These are phyloP conservation scores for Rhabdophis nuchalis DNA, from an alignment of 2,797 vertebrate species.

Conservation along the genomic window DNA sequence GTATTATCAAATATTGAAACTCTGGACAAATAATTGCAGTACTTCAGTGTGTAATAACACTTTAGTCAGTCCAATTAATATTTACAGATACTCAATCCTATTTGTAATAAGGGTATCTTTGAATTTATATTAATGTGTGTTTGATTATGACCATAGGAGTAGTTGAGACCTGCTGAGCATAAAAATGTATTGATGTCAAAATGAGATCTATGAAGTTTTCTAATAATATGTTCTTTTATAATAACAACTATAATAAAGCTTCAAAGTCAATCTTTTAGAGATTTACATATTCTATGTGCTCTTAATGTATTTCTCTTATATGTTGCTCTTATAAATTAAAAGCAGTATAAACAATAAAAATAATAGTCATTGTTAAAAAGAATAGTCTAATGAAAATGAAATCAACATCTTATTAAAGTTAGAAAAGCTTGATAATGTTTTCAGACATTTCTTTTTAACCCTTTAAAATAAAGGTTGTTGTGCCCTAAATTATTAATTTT, in stretches of 20 bases:
- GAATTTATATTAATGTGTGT: neutral
- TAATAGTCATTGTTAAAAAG: neutral
- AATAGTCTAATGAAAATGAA: neutral
- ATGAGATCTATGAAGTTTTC: accelerated
- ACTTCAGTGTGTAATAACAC: constrained; percentile 29
- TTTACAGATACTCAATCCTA: constrained; percentile 26
- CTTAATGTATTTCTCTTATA: neutral
- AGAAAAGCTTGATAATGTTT: neutral
- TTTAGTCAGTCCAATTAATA: constrained; percentile 23
- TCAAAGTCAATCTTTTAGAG: neutral
- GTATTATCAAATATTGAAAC: neutral
- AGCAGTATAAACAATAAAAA: constrained; percentile 6
- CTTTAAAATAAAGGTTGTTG: neutral
- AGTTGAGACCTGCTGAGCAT: neutral
- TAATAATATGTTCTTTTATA: neutral
- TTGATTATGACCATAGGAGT: constrained; percentile 9
- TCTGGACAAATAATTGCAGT: constrained; percentile 34
- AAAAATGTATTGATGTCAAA: neutral
- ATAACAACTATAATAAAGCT: neutral
- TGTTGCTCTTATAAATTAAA: neutral
- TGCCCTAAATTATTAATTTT: neutral
- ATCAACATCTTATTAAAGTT: neutral
- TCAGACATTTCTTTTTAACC: neutral
- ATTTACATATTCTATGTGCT: neutral
- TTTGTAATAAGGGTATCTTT: neutral